A percentile compares a stretch with the other conserved stretches of the same genome.
These are phyloP conservation scores for Albula goreensis DNA, from an alignment of 2,113 vertebrate genomes.

Conservation along the genomic window DNA sequence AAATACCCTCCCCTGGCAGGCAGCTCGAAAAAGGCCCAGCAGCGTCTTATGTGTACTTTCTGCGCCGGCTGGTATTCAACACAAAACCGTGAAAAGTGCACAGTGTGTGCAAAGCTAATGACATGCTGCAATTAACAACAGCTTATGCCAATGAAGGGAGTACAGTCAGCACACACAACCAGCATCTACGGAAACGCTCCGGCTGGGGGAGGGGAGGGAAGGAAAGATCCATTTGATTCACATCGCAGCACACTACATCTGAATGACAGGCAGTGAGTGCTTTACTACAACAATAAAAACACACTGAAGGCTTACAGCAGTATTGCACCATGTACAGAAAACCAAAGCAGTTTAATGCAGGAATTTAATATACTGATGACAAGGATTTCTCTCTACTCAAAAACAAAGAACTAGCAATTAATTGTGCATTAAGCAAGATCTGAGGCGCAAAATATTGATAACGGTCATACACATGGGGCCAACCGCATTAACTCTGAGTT, in stretches of 20 bases:
- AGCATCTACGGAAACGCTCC: not conserved
- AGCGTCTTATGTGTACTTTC: not conserved
- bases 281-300: not conserved
- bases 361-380: not conserved
- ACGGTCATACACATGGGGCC: not conserved
- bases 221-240: not conserved
- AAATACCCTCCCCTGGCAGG: not conserved
- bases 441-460: not conserved
- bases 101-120: not conserved
- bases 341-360: not conserved
- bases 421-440: not conserved
- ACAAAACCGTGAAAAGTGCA: not conserved
- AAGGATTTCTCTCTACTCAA: not conserved
- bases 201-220: no score
- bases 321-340: not conserved
- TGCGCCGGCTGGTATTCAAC: not conserved
- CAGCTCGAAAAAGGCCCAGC: not conserved
- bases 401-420: not conserved
- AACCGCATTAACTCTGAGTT: conserved; percentile 12
- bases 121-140: not conserved
- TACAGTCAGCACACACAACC: not conserved
- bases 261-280: not conserved
- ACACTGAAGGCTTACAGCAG: not conserved
- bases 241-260: not conserved
- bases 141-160: not conserved